Percentiles rank a stretch among this genome's conserved stretches.
phyloP scores from a whole-genome alignment of 2,113 vertebrate species.

The Centrocercus urophasianus region DNA sequence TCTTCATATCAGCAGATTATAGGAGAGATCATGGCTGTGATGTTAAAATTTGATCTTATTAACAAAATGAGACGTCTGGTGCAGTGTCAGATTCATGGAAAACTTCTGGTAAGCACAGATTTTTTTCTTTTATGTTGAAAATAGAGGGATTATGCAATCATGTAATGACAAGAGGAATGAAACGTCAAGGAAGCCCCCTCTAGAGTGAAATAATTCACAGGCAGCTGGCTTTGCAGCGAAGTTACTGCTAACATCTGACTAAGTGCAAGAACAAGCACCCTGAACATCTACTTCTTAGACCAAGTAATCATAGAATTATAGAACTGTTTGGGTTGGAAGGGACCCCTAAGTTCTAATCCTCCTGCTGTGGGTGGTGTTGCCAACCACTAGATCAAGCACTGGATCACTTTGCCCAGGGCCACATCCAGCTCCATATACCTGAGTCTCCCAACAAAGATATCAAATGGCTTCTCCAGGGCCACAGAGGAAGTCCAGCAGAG shows the following conservation, averaged over 20 bases:
- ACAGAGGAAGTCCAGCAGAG: background rate
- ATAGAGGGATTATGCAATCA: accelerated
- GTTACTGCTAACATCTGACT: background rate
- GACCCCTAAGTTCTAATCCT: too few species aligned
- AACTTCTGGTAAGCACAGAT: background rate
- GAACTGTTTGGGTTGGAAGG: too few species aligned
- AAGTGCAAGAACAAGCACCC: background rate
- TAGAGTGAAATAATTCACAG: background rate
- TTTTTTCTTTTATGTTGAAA: background rate
- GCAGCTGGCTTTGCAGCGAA: background rate
- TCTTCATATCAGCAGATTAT: background rate
- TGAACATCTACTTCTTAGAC: too few species aligned
- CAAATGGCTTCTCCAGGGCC: background rate
- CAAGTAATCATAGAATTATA: background rate
- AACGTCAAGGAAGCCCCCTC: background rate
- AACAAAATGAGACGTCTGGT: background rate
- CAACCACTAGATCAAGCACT: too few species aligned
- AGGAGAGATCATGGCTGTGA: background rate
- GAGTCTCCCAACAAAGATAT: background rate
- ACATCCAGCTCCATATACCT: background rate
- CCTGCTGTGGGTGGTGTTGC: too few species aligned
- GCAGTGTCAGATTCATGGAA: background rate
- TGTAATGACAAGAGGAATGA: background rate
- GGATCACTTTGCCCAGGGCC: too few species aligned
- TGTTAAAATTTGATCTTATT: background rate